phyloP scores from a whole-genome alignment of 2,113 vertebrate genomes.

The Condylura cristata region DNA sequence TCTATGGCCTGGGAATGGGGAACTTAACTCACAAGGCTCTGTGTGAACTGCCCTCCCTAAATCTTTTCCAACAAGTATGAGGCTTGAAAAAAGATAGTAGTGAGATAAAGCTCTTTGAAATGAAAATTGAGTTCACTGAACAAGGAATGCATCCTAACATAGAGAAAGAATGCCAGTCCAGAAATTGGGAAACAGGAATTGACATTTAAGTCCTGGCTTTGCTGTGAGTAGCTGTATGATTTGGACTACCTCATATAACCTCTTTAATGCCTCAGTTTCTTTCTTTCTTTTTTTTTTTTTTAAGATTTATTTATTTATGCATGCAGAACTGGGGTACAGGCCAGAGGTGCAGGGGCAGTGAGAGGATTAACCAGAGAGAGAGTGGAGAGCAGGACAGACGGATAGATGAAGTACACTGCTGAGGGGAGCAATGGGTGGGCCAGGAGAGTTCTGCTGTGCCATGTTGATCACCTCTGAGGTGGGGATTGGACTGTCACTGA shows the following conservation, averaged over 20 bases:
- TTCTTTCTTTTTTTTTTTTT: no score
- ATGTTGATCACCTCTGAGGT: no score
- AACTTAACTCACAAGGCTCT: not conserved
- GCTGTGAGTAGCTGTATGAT: not conserved
- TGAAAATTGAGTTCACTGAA: not conserved
- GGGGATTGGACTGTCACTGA: no score
- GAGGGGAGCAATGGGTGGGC: no score
- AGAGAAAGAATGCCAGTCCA: not conserved
- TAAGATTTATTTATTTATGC: no score
- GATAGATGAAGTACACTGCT: no score
- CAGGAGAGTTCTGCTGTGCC: no score
- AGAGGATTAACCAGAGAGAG: no score
- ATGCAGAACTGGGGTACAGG: no score
- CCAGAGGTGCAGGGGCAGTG: no score
- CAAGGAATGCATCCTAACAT: not conserved
- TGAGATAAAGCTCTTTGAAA: not conserved
- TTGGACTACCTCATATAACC: not conserved
- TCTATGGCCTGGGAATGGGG: not conserved
- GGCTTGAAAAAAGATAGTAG: not conserved
- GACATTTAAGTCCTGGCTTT: not conserved
- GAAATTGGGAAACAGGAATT: not conserved
- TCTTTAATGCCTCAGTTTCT: not conserved
- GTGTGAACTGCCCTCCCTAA: not conserved
- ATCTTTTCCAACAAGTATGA: not conserved
- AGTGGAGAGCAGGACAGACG: no score